A percentile compares a stretch with the other conserved stretches of the same genome.
Evolutionary conservation across 2,113 vertebrate species (phyloP).

Genomic region (Seriola rivoliana): DNA sequence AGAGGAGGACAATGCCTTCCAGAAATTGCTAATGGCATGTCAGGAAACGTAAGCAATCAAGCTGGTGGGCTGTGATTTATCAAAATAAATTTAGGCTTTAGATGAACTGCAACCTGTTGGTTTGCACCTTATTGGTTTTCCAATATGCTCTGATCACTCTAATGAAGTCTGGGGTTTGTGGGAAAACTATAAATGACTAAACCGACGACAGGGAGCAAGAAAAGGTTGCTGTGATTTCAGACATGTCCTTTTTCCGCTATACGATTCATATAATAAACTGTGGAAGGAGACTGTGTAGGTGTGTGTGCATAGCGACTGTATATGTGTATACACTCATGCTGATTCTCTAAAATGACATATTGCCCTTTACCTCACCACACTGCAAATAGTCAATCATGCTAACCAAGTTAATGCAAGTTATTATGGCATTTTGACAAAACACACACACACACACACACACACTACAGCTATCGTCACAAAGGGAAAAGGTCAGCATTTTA

Average conservation of each 20-base stretch:
- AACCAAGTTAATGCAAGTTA: conserved; percentile 68
- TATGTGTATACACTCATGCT: conserved; percentile 34
- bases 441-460: conserved; percentile 21
- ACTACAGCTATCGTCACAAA: conserved; percentile 44
- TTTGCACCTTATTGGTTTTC: conserved; percentile 43
- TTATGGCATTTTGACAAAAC: conserved; percentile 54
- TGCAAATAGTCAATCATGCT: conserved; percentile 69
- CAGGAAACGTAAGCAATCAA: conserved; percentile 67
- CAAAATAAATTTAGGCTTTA: conserved; percentile 38
- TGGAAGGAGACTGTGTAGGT: neutral
- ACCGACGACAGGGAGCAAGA: neutral
- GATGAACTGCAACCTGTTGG: conserved; percentile 49
- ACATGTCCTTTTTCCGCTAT: conserved; percentile 5
- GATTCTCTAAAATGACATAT: conserved; percentile 69
- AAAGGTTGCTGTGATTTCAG: conserved; percentile 26
- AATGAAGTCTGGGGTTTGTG: conserved; percentile 46
- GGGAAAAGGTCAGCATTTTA: conserved; percentile 82
- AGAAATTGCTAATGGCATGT: conserved; percentile 60
- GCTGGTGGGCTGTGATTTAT: conserved; percentile 40
- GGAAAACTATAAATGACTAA: conserved; percentile 28
- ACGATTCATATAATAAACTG: conserved; percentile 20
- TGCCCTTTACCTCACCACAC: conserved; percentile 72
- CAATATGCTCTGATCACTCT: conserved; percentile 19
- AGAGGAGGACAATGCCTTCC: conserved; percentile 58
- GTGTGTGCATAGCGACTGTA: neutral